Conservation (phyloP, 2,113 vertebrate species). For the Mugil cephalus region DNA sequence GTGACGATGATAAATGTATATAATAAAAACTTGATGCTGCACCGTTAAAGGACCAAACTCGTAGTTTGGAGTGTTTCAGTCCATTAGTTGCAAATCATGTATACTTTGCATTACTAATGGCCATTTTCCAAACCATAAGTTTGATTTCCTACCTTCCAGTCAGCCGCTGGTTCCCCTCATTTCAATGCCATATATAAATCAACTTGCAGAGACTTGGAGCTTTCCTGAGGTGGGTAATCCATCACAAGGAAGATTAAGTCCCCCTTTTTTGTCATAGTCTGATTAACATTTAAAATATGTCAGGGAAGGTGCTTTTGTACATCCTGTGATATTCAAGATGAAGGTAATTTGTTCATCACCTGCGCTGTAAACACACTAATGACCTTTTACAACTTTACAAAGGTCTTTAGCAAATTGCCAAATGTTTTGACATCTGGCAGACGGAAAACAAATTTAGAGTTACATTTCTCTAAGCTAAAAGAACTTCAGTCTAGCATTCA, state of each 20-base stretch:
- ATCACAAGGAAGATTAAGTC: conserved; percentile 34
- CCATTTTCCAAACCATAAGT: conserved; percentile 57
- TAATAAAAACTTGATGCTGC: conserved; percentile 5
- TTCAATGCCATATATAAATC: conserved; percentile 32
- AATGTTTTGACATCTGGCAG: too few relatives aligned
- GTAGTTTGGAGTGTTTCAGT: conserved; percentile 18
- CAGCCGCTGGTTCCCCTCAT: conserved; percentile 12
- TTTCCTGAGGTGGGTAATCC: conserved; percentile 28
- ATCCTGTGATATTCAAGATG: background rate
- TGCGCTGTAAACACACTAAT: too few relatives aligned
- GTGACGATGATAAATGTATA: conserved; percentile 18
- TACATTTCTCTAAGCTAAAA: too few relatives aligned
- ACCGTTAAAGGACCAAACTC: conserved; percentile 3
- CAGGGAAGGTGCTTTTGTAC: background rate
- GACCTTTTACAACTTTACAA: too few relatives aligned
- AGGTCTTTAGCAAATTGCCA: too few relatives aligned
- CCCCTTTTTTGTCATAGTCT: background rate
- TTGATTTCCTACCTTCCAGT: conserved; percentile 39
- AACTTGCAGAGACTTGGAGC: conserved; percentile 20
- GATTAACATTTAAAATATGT: conserved; percentile 8
- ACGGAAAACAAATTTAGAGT: too few relatives aligned
- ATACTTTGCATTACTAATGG: conserved; percentile 37
- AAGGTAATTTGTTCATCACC: too few relatives aligned
- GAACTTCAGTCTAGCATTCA: too few relatives aligned
- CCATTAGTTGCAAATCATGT: conserved; percentile 52